These are phyloP conservation scores for Thinocorus orbignyianus DNA, from an alignment of 2,113 vertebrate genomes.

Conservation along the genomic window DNA sequence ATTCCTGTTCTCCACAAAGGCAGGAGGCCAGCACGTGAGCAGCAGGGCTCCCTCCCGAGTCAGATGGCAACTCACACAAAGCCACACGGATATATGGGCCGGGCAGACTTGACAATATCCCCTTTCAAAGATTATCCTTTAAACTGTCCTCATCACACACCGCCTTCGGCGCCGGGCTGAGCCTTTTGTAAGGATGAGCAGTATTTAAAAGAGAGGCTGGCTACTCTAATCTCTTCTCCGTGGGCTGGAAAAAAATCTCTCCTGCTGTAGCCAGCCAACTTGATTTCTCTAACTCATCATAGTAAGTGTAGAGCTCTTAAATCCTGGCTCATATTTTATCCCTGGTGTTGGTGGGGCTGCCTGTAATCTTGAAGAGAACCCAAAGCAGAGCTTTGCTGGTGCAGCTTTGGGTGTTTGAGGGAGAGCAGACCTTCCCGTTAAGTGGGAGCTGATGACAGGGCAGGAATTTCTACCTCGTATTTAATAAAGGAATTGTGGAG, in stretches of 20 bases:
- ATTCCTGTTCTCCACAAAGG: background rate
- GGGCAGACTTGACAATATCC: constrained; percentile 20
- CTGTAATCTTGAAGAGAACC: background rate
- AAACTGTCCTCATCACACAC: background rate
- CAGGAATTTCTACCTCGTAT: background rate
- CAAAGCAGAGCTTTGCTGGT: background rate
- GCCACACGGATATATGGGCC: background rate
- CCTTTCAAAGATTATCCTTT: constrained; percentile 47
- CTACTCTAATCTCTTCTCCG: background rate
- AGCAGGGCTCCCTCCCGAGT: background rate
- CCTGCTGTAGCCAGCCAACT: background rate
- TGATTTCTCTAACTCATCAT: background rate
- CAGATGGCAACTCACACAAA: background rate
- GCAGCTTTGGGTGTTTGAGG: background rate
- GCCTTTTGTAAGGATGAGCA: constrained; percentile 31
- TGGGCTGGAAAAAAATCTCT: background rate
- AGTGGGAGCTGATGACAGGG: constrained; percentile 18
- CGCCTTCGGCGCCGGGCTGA: background rate
- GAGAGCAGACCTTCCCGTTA: background rate
- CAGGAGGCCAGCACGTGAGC: background rate
- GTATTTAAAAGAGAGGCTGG: constrained; percentile 1
- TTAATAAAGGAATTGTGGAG: background rate
- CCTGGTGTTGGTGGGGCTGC: background rate
- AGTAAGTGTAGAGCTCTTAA: background rate
- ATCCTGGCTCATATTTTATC: background rate